Evolutionary conservation across 2,113 vertebrate species (phyloP).

Genomic region (Grammomys dolichurus): DNA sequence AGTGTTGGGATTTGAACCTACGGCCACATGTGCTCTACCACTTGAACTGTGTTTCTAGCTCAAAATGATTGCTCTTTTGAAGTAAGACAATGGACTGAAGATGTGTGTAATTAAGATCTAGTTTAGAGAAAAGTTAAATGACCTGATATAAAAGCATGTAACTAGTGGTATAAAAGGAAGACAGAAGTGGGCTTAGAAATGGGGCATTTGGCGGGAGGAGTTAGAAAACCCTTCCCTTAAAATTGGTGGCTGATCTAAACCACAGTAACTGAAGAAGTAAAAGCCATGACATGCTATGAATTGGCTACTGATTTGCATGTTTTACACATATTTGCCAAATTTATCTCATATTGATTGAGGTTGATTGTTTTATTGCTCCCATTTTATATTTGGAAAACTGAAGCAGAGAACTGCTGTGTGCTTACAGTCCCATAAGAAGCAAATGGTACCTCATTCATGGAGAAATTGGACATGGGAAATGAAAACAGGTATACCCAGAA

Average conservation of each 20-base stretch:
- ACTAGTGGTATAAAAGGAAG: not conserved
- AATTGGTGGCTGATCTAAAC: not conserved
- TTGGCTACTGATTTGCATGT: not conserved
- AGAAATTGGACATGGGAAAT: not conserved
- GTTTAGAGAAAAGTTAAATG: not conserved
- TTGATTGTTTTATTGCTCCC: not conserved
- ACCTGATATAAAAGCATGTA: not conserved
- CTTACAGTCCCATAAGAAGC: not conserved
- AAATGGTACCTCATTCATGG: not conserved
- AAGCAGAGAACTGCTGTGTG: not conserved
- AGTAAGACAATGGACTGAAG: slow-evolving; percentile 5
- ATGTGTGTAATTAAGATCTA: not conserved
- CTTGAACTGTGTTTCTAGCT: not conserved
- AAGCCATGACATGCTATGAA: not conserved
- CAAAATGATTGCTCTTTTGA: not conserved
- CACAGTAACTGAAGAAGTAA: not conserved
- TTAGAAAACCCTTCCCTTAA: not conserved
- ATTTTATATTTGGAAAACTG: not conserved
- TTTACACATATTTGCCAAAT: not conserved
- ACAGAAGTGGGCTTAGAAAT: not conserved
- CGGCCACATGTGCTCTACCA: not conserved
- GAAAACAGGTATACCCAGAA: not conserved
- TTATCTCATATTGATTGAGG: not conserved
- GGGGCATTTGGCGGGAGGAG: not conserved
- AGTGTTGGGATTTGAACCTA: not conserved